Evolutionary conservation across 2,113 vertebrate species (phyloP), one percentile per base, ranked within the genome.

Genomic region (Perca flavescens): DNA sequence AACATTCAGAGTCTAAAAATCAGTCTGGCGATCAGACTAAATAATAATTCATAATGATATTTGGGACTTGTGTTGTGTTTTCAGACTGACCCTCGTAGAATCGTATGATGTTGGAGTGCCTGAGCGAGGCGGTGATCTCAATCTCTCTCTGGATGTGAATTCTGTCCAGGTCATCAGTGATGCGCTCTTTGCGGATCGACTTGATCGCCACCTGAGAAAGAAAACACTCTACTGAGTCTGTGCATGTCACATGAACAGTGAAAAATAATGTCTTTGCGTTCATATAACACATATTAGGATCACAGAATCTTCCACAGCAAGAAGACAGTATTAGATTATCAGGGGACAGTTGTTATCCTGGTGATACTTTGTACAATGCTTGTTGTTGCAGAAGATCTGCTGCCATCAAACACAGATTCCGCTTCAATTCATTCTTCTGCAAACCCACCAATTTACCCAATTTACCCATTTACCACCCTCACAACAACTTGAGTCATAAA

Each of bases 101-200:
- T 79, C 92, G 93, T 64, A 96, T 94, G 80, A 96, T 95, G 83
- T 96, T 94, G 34, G 94, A 43, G 76, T 96, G 96, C 75, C 77
- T 88, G 25, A 96, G 94, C 2, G 91, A 94, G 5, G 96, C 94
- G 13, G 92, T 96, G 90, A 96, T 96, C 83, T 96, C 96, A 4
- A 96, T 95, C 92, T 96, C 96, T 83, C 95, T 93, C 89, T 95
- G 95, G 71, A 96, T 96, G 84, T 96, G 96, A 68, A 95, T 92
- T 79, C 87, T 91, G 77, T 96, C 96, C 87, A 94, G 85, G 57
- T 95, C 90, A 5, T 96, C 94, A 0, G 88, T 95, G 83, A 96
- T 94, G 65, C 73, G 89, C 62, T 96, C 95, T 79, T 96, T 96
- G 19, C 95, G 94, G 67, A 96, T 96, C 0, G 95, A 95, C 86